Conservation (phyloP, 2,113 vertebrate genomes). For the Columbina picui region DNA sequence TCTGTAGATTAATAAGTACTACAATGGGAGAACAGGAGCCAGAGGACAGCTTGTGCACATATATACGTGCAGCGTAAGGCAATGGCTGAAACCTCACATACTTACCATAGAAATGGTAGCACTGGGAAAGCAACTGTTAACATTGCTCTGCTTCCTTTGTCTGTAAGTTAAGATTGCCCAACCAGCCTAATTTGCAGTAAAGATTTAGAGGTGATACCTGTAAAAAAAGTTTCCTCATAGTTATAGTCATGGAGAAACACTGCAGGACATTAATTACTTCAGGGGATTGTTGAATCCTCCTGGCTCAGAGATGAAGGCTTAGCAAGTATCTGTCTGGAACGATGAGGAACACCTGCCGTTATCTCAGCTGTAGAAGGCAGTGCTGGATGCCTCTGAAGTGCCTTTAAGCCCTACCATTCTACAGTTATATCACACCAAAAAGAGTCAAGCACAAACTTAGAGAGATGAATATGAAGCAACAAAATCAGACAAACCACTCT, state of each 20-base stretch:
- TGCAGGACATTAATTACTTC: neutral
- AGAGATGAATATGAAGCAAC: rapidly evolving
- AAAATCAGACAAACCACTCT: neutral
- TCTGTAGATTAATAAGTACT: neutral
- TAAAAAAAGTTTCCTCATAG: neutral
- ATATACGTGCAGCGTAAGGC: rapidly evolving
- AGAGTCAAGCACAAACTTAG: rapidly evolving
- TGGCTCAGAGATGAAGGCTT: neutral
- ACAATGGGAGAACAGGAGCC: neutral
- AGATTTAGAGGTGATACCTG: neutral
- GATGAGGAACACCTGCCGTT: neutral
- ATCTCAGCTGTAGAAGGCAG: neutral
- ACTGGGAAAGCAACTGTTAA: neutral
- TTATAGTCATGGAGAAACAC: neutral
- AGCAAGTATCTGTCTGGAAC: neutral
- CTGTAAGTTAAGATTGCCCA: neutral
- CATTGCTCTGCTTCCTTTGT: neutral
- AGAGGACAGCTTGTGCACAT: neutral
- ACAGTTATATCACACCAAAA: neutral
- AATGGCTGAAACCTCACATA: neutral
- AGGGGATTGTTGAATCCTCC: neutral
- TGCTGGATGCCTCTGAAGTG: neutral
- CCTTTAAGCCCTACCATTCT: neutral
- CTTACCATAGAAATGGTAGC: neutral
- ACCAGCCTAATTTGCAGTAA: neutral